Evolutionary conservation across 2,888 invertebrate genomes (phyloP).

Genomic region (Xestobium rufovillosum): DNA sequence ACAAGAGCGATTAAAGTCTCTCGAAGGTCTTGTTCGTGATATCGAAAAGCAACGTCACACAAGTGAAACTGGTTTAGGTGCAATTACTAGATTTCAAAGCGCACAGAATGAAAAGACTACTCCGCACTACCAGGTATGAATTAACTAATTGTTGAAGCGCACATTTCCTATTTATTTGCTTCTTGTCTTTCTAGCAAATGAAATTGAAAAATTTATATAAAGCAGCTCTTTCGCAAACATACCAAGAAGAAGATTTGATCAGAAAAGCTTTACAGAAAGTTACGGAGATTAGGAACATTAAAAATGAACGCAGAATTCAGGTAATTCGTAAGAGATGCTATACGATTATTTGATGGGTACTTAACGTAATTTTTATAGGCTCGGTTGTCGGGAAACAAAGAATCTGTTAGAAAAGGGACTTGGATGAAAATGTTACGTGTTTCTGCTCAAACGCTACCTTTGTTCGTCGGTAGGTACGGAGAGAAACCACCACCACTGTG

Average conservation of each 20-base stretch:
- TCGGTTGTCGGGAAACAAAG: slow-evolving; percentile 78
- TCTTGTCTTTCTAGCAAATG: slow-evolving; percentile 47
- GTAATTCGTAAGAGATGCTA: too few relatives aligned
- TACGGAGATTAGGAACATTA: slow-evolving; percentile 80
- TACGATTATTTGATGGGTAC: too few relatives aligned
- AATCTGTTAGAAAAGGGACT: slow-evolving; percentile 86
- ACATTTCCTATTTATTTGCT: too few relatives aligned
- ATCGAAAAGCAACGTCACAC: slow-evolving; percentile 71
- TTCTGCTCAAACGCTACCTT: slow-evolving; percentile 84
- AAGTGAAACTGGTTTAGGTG: slow-evolving; percentile 72
- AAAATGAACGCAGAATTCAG: slow-evolving; percentile 82
- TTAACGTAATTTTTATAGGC: too few relatives aligned
- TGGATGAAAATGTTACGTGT: slow-evolving; percentile 92
- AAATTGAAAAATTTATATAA: slow-evolving; percentile 77
- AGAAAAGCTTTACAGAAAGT: slow-evolving; percentile 79
- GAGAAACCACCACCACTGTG: slow-evolving; percentile 86
- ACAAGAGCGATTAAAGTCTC: slow-evolving; percentile 70
- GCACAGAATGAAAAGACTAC: slow-evolving; percentile 34
- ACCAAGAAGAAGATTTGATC: slow-evolving; percentile 76
- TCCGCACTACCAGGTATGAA: slow-evolving; percentile 35
- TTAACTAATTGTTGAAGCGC: too few relatives aligned
- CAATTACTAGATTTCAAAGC: slow-evolving; percentile 65
- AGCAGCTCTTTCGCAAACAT: slow-evolving; percentile 71
- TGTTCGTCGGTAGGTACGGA: slow-evolving; percentile 83
- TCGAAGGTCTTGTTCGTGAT: slow-evolving; percentile 70